These are phyloP conservation scores for Babyrousa celebensis DNA, from an alignment of 2,797 vertebrate genomes.

Conservation along the genomic window DNA sequence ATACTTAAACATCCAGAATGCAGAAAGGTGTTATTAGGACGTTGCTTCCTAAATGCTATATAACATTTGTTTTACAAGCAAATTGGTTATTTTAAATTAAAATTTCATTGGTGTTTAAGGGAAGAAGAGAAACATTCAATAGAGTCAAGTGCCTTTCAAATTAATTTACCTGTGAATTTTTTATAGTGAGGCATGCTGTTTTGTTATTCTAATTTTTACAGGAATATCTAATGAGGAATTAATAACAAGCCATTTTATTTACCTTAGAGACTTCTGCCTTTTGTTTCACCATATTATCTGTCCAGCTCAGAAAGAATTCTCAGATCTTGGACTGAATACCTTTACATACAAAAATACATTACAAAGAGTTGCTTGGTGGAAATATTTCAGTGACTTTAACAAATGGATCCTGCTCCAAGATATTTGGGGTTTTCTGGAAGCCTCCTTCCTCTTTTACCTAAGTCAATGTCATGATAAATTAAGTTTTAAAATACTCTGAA, in stretches of 20 bases:
- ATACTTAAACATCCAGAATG: conserved; percentile 70
- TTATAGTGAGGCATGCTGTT: conserved; percentile 66
- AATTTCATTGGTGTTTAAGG: conserved; percentile 79
- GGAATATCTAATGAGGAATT: conserved; percentile 63
- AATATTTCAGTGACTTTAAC: not conserved
- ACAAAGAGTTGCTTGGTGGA: not conserved
- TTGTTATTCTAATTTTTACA: conserved; percentile 84
- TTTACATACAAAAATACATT: conserved; percentile 11
- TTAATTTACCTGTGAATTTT: conserved; percentile 85
- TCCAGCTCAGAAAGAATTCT: conserved; percentile 30
- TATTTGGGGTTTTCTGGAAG: not conserved
- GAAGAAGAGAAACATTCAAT: conserved; percentile 79
- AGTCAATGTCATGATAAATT: not conserved
- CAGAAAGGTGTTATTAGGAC: conserved; percentile 73
- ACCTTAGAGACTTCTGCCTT: conserved; percentile 31
- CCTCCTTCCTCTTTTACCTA: not conserved
- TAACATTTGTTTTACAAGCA: conserved; percentile 84
- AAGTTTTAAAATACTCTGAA: not conserved
- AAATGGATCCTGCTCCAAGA: not conserved
- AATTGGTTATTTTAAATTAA: conserved; percentile 87
- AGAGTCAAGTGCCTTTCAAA: conserved; percentile 84
- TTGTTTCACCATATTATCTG: conserved; percentile 36
- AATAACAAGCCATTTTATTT: conserved; percentile 58
- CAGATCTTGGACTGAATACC: not conserved
- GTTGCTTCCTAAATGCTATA: conserved; percentile 83